These are phyloP conservation scores for Probosciger aterrimus DNA, from an alignment of 2,113 vertebrate species.

Conservation along the genomic window DNA sequence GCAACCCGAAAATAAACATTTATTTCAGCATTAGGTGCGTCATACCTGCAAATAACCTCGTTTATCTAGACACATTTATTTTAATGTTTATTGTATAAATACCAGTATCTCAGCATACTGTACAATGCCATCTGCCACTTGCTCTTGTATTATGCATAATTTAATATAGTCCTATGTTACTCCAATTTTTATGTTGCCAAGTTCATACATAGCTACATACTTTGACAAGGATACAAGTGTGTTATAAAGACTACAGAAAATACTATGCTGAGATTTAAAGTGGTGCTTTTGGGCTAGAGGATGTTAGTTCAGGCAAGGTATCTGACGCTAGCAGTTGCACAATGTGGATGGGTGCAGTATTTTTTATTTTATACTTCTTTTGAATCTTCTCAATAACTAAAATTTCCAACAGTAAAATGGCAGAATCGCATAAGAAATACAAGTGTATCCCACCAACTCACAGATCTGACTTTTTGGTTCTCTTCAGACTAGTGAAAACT, in stretches of 20 bases:
- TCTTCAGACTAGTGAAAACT: not conserved
- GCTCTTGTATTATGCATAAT: constrained; percentile 67
- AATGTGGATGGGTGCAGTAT: not conserved
- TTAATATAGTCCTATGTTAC: constrained; percentile 47
- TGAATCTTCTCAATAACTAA: not conserved
- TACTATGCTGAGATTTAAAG: constrained; percentile 39
- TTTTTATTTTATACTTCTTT: not conserved
- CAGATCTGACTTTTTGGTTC: not conserved
- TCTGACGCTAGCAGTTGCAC: not conserved
- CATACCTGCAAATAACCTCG: constrained; percentile 75
- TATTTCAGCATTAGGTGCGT: constrained; percentile 67
- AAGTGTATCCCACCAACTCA: not conserved
- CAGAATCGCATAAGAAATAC: not conserved
- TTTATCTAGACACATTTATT: constrained; percentile 70
- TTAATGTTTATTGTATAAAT: constrained; percentile 75
- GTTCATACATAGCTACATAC: not conserved
- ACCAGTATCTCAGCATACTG: constrained; percentile 59
- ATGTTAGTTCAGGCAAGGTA: constrained; percentile 32
- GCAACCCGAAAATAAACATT: constrained; percentile 68
- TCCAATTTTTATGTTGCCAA: constrained; percentile 15
- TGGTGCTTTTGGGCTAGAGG: not conserved
- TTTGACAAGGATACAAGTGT: constrained; percentile 25
- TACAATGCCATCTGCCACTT: constrained; percentile 71
- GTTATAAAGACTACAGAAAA: constrained; percentile 48
- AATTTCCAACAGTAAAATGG: not conserved